Percentiles rank a stretch among this genome's conserved stretches.
Evolutionary conservation across 2,113 vertebrate genomes (phyloP).

Genomic region (Cyanocitta stelleri): DNA sequence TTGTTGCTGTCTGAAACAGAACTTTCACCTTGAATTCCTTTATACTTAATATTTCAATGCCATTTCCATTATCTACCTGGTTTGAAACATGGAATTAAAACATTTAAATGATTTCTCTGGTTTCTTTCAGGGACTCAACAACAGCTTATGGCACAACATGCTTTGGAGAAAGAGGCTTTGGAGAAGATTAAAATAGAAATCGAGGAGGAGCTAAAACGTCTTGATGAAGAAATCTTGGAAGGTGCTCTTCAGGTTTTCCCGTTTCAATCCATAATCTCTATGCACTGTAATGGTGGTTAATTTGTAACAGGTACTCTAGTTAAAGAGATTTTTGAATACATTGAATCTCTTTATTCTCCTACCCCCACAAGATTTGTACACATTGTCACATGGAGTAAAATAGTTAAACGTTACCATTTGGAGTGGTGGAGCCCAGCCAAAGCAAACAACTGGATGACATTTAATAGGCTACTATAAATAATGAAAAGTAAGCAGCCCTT

Average conservation of each 20-base stretch:
- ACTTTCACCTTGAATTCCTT: not conserved
- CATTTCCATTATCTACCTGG: not conserved
- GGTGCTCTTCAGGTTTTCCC: conserved; percentile 63
- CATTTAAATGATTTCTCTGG: not conserved
- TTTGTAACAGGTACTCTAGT: conserved; percentile 21
- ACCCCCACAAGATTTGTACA: not conserved
- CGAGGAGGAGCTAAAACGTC: conserved; percentile 80
- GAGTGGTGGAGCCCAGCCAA: conserved; percentile 7
- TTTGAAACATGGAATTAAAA: not conserved
- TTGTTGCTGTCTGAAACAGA: not conserved
- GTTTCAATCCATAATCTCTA: not conserved
- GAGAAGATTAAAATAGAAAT: conserved; percentile 82
- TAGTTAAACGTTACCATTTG: not conserved
- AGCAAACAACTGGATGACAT: conserved; percentile 14
- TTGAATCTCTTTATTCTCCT: not conserved
- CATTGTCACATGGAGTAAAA: not conserved
- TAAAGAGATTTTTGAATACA: not conserved
- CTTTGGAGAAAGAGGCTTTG: conserved; percentile 69
- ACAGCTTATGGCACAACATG: conserved; percentile 36
- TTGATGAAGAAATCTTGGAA: conserved; percentile 87
- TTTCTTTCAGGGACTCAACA: conserved; percentile 67
- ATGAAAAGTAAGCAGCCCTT: conserved; percentile 10
- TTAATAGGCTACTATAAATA: conserved; percentile 30
- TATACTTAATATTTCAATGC: not conserved
- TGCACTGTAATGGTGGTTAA: conserved; percentile 1